These are phyloP conservation scores for Gastrophysa polygoni DNA, from an alignment of 2,888 invertebrate genomes.

Conservation along the genomic window DNA sequence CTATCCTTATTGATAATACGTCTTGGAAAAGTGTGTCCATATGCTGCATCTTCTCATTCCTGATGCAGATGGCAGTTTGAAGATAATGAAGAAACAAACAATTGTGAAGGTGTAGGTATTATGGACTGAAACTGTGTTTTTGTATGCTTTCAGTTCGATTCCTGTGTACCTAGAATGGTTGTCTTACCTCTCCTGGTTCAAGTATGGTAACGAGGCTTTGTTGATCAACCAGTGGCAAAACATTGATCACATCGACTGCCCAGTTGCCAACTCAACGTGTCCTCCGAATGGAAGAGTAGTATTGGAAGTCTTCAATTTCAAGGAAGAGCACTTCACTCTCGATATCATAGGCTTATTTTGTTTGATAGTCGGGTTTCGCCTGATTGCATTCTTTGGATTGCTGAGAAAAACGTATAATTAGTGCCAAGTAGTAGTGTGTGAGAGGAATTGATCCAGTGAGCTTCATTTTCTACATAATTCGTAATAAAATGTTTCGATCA, in stretches of 20 bases:
- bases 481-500: too few relatives aligned
- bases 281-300: slow-evolving; percentile 79
- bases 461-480: too few relatives aligned
- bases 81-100: too few relatives aligned
- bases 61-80: too few relatives aligned
- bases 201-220: slow-evolving; percentile 88
- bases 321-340: slow-evolving; percentile 69
- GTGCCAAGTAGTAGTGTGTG: neutral
- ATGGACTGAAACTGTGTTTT: too few relatives aligned
- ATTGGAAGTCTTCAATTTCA: slow-evolving; percentile 78
- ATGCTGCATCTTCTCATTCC: too few relatives aligned
- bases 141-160: slow-evolving; percentile 72
- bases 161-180: slow-evolving; percentile 86
- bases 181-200: slow-evolving; percentile 90
- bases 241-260: slow-evolving; percentile 76
- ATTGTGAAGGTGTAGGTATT: too few relatives aligned
- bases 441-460: too few relatives aligned
- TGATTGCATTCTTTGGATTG: slow-evolving; percentile 78
- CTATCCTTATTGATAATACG: too few relatives aligned
- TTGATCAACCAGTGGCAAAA: slow-evolving; percentile 89
- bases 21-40: too few relatives aligned
- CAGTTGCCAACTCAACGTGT: slow-evolving; percentile 74
- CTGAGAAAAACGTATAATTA: slow-evolving; percentile 67
- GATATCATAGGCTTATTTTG: slow-evolving; percentile 74
- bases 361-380: slow-evolving; percentile 75